These are phyloP conservation scores for Xiphophorus hellerii DNA, from an alignment of 2,113 vertebrate species.

Conservation along the genomic window DNA sequence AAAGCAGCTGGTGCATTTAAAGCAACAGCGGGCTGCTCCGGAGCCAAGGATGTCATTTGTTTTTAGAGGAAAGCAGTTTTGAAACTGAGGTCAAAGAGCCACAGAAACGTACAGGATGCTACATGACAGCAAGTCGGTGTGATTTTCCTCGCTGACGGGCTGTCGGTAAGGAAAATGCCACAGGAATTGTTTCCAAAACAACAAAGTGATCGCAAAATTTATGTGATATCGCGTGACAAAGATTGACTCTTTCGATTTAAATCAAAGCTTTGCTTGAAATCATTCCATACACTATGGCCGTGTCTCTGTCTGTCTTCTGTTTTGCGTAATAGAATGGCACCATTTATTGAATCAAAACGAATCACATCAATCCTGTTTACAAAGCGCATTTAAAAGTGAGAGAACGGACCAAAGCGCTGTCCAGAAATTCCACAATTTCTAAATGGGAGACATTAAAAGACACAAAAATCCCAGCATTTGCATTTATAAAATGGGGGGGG, in stretches of 20 bases:
- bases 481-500: too few species aligned
- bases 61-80: conserved; percentile 26
- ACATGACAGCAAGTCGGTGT: conserved; percentile 22
- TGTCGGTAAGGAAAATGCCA: neutral
- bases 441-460: too few species aligned
- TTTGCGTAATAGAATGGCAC: conserved; percentile 4
- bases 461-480: too few species aligned
- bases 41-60: conserved; percentile 47
- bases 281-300: neutral
- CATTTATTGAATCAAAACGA: neutral
- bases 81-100: conserved; percentile 31
- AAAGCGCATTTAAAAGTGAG: too few species aligned
- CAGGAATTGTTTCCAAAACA: conserved; percentile 16
- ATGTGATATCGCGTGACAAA: neutral
- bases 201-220: neutral
- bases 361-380: too few species aligned
- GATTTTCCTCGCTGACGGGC: conserved; percentile 2
- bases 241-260: conserved; percentile 17
- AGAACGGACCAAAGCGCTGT: too few species aligned
- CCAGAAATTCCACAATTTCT: too few species aligned
- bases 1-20: conserved; percentile 44
- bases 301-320: neutral
- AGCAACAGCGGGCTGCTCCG: conserved; percentile 17
- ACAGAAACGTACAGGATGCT: conserved; percentile 12
- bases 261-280: neutral